A percentile compares a stretch with the other conserved stretches of the same genome.
Conservation (phyloP, 2,797 vertebrate genomes). For the Amphiprion clarkii region DNA sequence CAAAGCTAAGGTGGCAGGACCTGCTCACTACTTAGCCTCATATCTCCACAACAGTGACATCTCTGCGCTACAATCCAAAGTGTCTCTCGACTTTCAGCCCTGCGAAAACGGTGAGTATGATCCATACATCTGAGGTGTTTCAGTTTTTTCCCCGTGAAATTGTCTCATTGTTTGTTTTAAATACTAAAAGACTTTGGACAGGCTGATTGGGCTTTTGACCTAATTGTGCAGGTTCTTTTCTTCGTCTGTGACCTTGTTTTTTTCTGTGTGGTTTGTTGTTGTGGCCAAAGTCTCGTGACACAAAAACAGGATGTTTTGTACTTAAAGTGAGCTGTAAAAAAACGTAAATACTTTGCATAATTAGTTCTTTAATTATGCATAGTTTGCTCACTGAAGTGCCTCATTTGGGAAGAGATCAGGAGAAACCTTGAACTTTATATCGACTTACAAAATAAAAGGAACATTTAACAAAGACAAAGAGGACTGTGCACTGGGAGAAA, state of each 20-base stretch:
- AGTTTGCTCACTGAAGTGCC: constrained; percentile 53
- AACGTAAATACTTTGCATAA: constrained; percentile 64
- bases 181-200: not conserved
- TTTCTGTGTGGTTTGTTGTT: constrained; percentile 38
- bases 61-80: constrained; percentile 65
- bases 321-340: constrained; percentile 53
- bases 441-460: constrained; percentile 45
- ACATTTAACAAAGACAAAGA: constrained; percentile 62
- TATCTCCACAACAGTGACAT: constrained; percentile 75
- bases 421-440: constrained; percentile 55
- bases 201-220: constrained; percentile 22
- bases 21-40: constrained; percentile 72
- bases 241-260: constrained; percentile 62
- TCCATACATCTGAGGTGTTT: constrained; percentile 23
- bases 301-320: constrained; percentile 52
- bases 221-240: constrained; percentile 11
- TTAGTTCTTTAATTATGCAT: constrained; percentile 65
- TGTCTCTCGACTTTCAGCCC: constrained; percentile 71
- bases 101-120: constrained; percentile 35
- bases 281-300: constrained; percentile 48
- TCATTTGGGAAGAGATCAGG: constrained; percentile 42
- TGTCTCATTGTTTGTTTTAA: not conserved
- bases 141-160: constrained; percentile 17
- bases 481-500: constrained; percentile 33
- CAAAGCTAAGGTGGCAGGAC: constrained; percentile 77